Evolutionary conservation across 2,797 vertebrate genomes (phyloP).

Genomic region (Xiphorhynchus erythropygius): DNA sequence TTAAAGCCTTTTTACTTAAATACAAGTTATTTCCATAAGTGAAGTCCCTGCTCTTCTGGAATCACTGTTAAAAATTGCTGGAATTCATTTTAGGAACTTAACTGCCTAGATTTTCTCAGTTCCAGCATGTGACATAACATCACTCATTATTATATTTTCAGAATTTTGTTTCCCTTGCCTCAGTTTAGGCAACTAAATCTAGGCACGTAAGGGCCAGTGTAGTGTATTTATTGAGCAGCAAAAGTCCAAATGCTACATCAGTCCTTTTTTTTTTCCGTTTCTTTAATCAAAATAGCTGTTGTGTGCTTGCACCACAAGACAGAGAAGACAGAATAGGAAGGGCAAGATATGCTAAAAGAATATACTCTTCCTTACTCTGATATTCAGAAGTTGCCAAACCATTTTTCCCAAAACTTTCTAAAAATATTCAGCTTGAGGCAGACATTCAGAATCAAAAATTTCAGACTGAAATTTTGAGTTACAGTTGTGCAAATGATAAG

Average conservation of each 20-base stretch:
- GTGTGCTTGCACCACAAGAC: background rate
- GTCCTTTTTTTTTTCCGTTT: background rate
- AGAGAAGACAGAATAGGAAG: background rate
- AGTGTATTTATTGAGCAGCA: background rate
- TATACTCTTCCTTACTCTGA: background rate
- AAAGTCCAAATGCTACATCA: background rate
- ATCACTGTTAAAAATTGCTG: background rate
- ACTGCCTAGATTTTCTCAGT: background rate
- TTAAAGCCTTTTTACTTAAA: background rate
- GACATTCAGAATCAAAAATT: background rate
- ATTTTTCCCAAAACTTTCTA: background rate
- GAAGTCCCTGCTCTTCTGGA: background rate
- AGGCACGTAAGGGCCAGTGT: background rate
- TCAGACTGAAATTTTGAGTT: background rate
- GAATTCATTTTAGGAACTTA: background rate
- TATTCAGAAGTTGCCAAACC: background rate
- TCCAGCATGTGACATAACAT: background rate
- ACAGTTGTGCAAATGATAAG: background rate
- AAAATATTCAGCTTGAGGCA: background rate
- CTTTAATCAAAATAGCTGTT: background rate
- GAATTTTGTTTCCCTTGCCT: background rate
- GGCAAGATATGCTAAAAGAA: background rate
- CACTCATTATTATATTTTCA: background rate
- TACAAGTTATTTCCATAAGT: background rate
- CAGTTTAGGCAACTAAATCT: background rate